These are phyloP conservation scores for Orchesella flavescens DNA, from an alignment of 2,888 invertebrate species.

Conservation along the genomic window DNA sequence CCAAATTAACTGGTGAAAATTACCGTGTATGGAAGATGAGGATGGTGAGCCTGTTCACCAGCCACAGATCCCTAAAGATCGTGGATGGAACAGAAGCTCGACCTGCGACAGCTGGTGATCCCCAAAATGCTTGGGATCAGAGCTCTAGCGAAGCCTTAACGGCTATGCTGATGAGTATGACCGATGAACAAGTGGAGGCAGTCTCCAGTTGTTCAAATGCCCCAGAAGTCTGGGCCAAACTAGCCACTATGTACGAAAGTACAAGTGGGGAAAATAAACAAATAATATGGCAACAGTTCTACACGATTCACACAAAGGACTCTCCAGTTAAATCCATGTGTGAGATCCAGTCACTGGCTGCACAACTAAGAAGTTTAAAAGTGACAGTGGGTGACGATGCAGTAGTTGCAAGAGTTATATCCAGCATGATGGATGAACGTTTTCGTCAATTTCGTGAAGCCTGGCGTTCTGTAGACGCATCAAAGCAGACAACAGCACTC, in stretches of 20 bases:
- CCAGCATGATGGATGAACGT: too few species aligned
- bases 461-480: slow-evolving; percentile 52
- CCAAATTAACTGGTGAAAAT: slow-evolving; percentile 56
- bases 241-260: slow-evolving; percentile 56
- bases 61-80: too few species aligned
- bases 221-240: slow-evolving; percentile 53
- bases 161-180: slow-evolving; percentile 44
- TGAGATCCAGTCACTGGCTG: slow-evolving; percentile 59
- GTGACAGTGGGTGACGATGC: slow-evolving; percentile 53
- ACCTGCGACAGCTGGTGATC: slow-evolving; percentile 9
- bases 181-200: too few species aligned
- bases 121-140: slow-evolving; percentile 52
- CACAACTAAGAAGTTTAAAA: slow-evolving; percentile 56
- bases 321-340: slow-evolving; percentile 55
- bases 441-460: slow-evolving; percentile 61
- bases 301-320: slow-evolving; percentile 23
- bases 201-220: slow-evolving; percentile 58
- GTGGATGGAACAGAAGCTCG: too few species aligned
- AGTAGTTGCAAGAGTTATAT: slow-evolving; percentile 48
- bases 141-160: slow-evolving; percentile 52
- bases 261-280: too few species aligned
- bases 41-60: too few species aligned
- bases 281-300: too few species aligned
- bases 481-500: slow-evolving; percentile 41
- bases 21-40: slow-evolving; percentile 61